Percentiles rank a stretch among this genome's conserved stretches.
phyloP scores from a whole-genome alignment of 1,140 invertebrate species.

The Leptopilina boulardi region DNA sequence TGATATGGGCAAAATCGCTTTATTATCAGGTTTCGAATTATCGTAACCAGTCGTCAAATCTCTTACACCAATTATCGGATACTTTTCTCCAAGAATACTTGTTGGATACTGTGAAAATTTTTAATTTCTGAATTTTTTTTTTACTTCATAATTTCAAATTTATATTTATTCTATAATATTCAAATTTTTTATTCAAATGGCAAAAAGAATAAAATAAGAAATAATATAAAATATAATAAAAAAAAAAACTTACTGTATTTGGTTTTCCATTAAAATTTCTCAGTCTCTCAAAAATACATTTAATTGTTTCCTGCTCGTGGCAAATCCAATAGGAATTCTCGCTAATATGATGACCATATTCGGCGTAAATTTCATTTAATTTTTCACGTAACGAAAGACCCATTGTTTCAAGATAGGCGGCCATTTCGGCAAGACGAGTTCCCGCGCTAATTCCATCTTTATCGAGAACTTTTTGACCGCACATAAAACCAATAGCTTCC shows the following conservation, averaged over 20 bases:
- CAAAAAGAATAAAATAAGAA: conserved; percentile 13
- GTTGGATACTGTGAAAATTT: conserved; percentile 83
- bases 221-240: not conserved
- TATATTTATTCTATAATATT: no score
- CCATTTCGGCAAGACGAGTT: conserved; percentile 86
- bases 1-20: conserved; percentile 86
- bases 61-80: conserved; percentile 84
- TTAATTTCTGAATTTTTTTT: conserved; percentile 8
- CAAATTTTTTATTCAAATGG: no score
- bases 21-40: conserved; percentile 82
- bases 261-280: conserved; percentile 83
- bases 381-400: conserved; percentile 84
- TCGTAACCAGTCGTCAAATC: conserved; percentile 95
- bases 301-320: conserved; percentile 83
- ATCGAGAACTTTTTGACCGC: conserved; percentile 89
- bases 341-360: conserved; percentile 91
- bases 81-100: conserved; percentile 82
- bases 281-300: conserved; percentile 88
- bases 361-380: conserved; percentile 87
- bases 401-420: conserved; percentile 83
- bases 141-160: no score
- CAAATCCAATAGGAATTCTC: conserved; percentile 94
- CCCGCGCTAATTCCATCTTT: conserved; percentile 97
- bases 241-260: conserved; percentile 78
- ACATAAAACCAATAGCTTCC: conserved; percentile 97